A percentile compares a stretch with the other conserved stretches of the same genome.
These are phyloP conservation scores for Tetrao urogallus DNA, from an alignment of 2,113 vertebrate genomes.

Conservation along the genomic window DNA sequence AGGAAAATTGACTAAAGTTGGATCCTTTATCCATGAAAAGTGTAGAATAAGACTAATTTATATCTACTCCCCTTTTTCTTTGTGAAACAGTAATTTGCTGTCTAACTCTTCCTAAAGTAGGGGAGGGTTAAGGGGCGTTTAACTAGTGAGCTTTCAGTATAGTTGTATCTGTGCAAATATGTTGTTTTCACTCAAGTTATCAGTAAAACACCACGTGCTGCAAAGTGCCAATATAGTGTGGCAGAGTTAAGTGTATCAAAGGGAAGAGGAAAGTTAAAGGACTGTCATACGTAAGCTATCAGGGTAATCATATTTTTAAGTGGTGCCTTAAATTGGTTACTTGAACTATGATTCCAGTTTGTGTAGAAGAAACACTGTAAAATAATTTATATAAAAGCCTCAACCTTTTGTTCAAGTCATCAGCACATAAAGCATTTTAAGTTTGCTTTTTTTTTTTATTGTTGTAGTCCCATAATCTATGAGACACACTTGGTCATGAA, in stretches of 20 bases:
- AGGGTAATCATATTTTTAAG: slow-evolving; percentile 65
- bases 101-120: not conserved
- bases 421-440: slow-evolving; percentile 16
- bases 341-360: slow-evolving; percentile 52
- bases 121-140: not conserved
- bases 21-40: not conserved
- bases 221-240: not conserved
- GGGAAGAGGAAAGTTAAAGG: slow-evolving; percentile 38
- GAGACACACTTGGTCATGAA: slow-evolving; percentile 67
- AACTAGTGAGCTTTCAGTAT: not conserved
- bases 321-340: slow-evolving; percentile 55
- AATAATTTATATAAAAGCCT: slow-evolving; percentile 59
- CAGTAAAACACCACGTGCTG: not conserved
- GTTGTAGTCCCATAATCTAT: slow-evolving; percentile 65
- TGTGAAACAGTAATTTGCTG: not conserved
- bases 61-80: not conserved
- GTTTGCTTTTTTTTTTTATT: slow-evolving; percentile 51
- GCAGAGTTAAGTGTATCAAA: slow-evolving; percentile 41
- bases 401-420: slow-evolving; percentile 53
- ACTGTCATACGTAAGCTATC: slow-evolving; percentile 59
- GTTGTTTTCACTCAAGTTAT: slow-evolving; percentile 1
- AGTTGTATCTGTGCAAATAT: not conserved
- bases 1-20: not conserved
- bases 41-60: not conserved
- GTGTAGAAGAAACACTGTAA: slow-evolving; percentile 44